phyloP scores from a whole-genome alignment of 2,888 invertebrate genomes.

The Tachystola acroxantha region DNA sequence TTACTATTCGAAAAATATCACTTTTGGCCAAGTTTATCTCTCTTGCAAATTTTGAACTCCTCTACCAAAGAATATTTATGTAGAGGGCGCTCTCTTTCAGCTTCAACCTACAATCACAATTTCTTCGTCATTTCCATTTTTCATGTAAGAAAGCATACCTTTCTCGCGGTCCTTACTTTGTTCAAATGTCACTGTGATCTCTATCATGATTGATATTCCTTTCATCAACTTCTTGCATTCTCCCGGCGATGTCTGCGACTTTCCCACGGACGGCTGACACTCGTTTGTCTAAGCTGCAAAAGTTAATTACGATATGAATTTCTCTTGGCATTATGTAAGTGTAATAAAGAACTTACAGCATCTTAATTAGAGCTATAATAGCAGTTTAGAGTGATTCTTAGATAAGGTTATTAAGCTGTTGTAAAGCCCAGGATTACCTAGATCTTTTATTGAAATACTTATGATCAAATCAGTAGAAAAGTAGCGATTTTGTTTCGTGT shows the following conservation, averaged over 20 bases:
- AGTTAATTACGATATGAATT: slow-evolving; percentile 11
- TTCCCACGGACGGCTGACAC: slow-evolving; percentile 1
- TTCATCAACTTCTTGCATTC: slow-evolving; percentile 7
- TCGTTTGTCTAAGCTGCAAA: slow-evolving; percentile 2
- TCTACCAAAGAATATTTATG: too few relatives aligned
- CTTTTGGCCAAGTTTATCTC: too few relatives aligned
- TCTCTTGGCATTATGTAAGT: slow-evolving; percentile 9
- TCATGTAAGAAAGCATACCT: background rate
- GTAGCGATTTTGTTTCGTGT: too few relatives aligned
- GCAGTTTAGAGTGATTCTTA: background rate
- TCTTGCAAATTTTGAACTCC: too few relatives aligned
- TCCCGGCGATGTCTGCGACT: background rate
- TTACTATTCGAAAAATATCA: too few relatives aligned
- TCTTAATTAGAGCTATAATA: slow-evolving; percentile 4
- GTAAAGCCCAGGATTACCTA: too few relatives aligned
- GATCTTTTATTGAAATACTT: too few relatives aligned
- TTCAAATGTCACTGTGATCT: slow-evolving; percentile 5
- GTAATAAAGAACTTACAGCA: background rate
- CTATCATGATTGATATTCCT: slow-evolving; percentile 4
- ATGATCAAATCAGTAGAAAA: too few relatives aligned
- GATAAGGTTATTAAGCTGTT: too few relatives aligned
- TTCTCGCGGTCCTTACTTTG: background rate
- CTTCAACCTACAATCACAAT: too few relatives aligned
- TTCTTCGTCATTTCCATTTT: too few relatives aligned
- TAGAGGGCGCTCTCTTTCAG: too few relatives aligned